These are phyloP conservation scores for Prionace glauca DNA, from an alignment of 2,797 vertebrate species.

Conservation along the genomic window DNA sequence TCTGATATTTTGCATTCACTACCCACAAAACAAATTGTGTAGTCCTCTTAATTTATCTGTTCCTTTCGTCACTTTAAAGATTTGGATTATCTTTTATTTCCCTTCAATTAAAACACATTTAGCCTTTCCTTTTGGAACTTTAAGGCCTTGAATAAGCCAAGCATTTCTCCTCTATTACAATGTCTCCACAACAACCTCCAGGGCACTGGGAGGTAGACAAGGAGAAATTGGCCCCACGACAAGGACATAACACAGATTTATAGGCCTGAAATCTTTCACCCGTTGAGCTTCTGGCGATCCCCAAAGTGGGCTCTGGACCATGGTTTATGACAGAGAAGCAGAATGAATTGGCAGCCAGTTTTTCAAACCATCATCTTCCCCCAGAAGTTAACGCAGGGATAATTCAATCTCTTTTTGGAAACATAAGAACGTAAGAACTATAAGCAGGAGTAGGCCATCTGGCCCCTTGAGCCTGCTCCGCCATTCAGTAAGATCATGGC, in stretches of 20 bases:
- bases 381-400: neutral
- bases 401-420: neutral
- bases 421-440: too few relatives aligned
- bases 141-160: neutral
- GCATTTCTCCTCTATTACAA: neutral
- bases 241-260: neutral
- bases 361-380: neutral
- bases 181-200: neutral
- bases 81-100: neutral
- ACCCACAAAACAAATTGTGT: neutral
- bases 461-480: too few relatives aligned
- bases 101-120: neutral
- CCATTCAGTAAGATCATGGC: too few relatives aligned
- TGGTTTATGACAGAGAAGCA: too few relatives aligned
- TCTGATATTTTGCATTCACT: neutral
- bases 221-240: neutral
- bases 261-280: too few relatives aligned
- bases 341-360: too few relatives aligned
- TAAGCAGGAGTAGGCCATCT: too few relatives aligned
- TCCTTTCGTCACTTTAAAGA: neutral
- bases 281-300: too few relatives aligned
- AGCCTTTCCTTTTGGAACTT: neutral
- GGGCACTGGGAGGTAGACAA: neutral
- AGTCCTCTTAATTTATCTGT: neutral
- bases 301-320: too few relatives aligned